Base-by-base conservation (phyloP, 2,797 vertebrate genomes). In the Prunella strophiata region DNA sequence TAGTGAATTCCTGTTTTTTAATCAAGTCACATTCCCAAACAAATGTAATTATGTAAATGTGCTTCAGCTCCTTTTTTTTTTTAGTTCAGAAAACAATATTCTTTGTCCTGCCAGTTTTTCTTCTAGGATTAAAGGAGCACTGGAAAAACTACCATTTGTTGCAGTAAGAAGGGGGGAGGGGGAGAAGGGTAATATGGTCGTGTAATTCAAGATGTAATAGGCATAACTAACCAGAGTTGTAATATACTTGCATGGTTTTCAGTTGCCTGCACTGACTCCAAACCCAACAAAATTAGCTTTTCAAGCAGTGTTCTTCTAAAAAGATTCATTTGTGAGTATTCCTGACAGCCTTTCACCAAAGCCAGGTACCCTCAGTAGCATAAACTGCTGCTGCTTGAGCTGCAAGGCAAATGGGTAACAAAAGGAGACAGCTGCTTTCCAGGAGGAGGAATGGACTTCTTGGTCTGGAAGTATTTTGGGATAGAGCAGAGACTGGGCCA, bases 131-230 rank as follows among this genome's bases (percentile, higher is more conserved):
- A 73, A 94, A 91, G 88, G 54, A 90, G n/a, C 8, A 3, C 47
- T 87, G 67, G 75, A 86, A 85, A 73, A 76, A 47, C 93, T 67
- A 38, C 94, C 85, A 70, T 96, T 94, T 94, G 91, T 78, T 93
- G 89, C 83, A 68, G 43, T 61, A n/a, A 47, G 63, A 68, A 77
- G 38, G 38, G 87, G 75, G 85, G 61, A 52, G 67, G 89, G 70
- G 66, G n/a, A 45, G 58, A 5, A 43, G 26, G 77, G 27, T 68
- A 26, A n/a, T 50, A 40, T 2, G 8, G 43, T 68, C 15, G 0
- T 21, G 43, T 88, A 85, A 83, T 83, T 90, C 36, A 81, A 81
- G 65, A 54, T 71, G 54, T 75, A 93, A 59, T 14, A 70, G 63
- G 93, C 83, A 70, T 88, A 88, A 77, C 73, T 78, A 89, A 62